Evolutionary conservation across 2,113 vertebrate genomes (phyloP).

Genomic region (human): GRCh38 chr7:2254501-2255000

Average conservation of each 20-base stretch:
- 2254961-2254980: not conserved
- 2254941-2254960: constrained; percentile 28
- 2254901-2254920: not conserved
- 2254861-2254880: not conserved
- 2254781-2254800: accelerated
- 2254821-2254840: not conserved
- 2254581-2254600: too few relatives aligned
- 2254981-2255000: constrained; percentile 67
- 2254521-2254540: not conserved
- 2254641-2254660: not conserved
- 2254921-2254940: constrained; percentile 46
- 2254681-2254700: not conserved
- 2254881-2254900: not conserved
- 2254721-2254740: too few relatives aligned
- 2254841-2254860: not conserved
- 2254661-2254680: not conserved
- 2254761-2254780: not conserved
- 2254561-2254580: too few relatives aligned
- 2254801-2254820: not conserved
- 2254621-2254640: not conserved
- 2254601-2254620: not conserved
- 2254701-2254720: not conserved
- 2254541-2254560: not conserved
- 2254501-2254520: not conserved
- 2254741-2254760: too few relatives aligned